Evolutionary conservation across 2,113 vertebrate species (phyloP).

Genomic region (Scalopus aquaticus): DNA sequence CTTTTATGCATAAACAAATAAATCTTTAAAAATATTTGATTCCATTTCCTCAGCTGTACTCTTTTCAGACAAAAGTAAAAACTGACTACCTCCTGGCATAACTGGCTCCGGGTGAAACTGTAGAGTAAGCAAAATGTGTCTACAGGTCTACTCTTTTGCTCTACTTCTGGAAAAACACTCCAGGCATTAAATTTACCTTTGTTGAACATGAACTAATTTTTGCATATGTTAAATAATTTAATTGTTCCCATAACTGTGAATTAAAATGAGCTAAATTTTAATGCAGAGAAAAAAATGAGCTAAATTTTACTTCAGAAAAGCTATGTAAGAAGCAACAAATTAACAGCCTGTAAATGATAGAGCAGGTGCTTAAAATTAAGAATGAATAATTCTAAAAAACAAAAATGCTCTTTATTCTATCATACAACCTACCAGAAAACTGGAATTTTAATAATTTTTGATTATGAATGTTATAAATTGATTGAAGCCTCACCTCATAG

Average conservation of each 20-base stretch:
- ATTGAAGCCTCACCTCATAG: not conserved
- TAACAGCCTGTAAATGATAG: not conserved
- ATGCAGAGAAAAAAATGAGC: not conserved
- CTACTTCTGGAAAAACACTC: not conserved
- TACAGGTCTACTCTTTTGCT: not conserved
- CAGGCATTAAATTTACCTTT: not conserved
- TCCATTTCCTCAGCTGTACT: not conserved
- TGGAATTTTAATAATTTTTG: not conserved
- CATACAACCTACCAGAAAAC: not conserved
- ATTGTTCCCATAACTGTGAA: not conserved
- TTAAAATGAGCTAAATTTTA: slow-evolving; percentile 33
- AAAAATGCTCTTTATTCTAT: not conserved
- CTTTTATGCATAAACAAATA: too few relatives aligned
- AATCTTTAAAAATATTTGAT: too few relatives aligned
- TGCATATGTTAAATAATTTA: slow-evolving; percentile 28
- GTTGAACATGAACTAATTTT: slow-evolving; percentile 17
- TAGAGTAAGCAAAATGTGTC: slow-evolving; percentile 36
- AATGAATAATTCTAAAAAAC: not conserved
- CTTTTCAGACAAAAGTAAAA: slow-evolving; percentile 48
- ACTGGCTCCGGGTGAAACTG: not conserved
- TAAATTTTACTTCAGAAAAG: too few relatives aligned
- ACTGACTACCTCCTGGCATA: not conserved
- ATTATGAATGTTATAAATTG: not conserved
- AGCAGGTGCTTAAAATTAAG: not conserved
- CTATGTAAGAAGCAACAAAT: not conserved